phyloP scores from a whole-genome alignment of 2,888 invertebrate species.

The Eupeodes latifasciatus region DNA sequence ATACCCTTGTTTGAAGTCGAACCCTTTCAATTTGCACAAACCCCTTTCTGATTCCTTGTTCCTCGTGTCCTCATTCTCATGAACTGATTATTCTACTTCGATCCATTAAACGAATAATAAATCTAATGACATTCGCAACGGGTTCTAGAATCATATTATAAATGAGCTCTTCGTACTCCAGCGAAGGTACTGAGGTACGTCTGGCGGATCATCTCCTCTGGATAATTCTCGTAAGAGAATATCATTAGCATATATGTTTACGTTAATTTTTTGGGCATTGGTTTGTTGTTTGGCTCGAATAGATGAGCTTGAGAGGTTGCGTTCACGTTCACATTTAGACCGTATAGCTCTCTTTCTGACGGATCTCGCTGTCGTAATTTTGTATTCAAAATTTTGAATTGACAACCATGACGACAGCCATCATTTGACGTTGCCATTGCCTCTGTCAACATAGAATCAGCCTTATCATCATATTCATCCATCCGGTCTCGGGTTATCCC shows the following conservation, averaged over 20 bases:
- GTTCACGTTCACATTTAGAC: slow-evolving; percentile 47
- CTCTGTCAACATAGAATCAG: slow-evolving; percentile 58
- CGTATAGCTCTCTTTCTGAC: slow-evolving; percentile 61
- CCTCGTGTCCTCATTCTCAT: slow-evolving; percentile 21
- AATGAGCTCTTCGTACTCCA: slow-evolving; percentile 59
- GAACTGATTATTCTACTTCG: slow-evolving; percentile 58
- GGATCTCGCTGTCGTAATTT: slow-evolving; percentile 72
- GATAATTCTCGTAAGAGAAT: slow-evolving; percentile 77
- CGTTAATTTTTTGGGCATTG: slow-evolving; percentile 77
- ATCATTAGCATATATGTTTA: slow-evolving; percentile 79
- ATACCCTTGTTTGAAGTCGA: slow-evolving; percentile 38
- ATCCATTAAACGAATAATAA: slow-evolving; percentile 75
- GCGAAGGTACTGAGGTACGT: slow-evolving; percentile 29
- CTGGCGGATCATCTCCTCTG: slow-evolving; percentile 41
- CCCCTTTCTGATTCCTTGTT: slow-evolving; percentile 34
- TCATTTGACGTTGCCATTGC: slow-evolving; percentile 73
- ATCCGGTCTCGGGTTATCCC: slow-evolving; percentile 64
- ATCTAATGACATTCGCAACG: slow-evolving; percentile 70
- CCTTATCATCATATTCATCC: slow-evolving; percentile 74
- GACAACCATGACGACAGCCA: slow-evolving; percentile 73
- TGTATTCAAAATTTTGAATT: slow-evolving; percentile 74
- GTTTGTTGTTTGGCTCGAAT: slow-evolving; percentile 74
- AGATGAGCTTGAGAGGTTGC: slow-evolving; percentile 66
- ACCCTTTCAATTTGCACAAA: slow-evolving; percentile 44
- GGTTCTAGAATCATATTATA: slow-evolving; percentile 59